phyloP scores from a whole-genome alignment of 2,113 vertebrate genomes.

The Lutjanus erythropterus region DNA sequence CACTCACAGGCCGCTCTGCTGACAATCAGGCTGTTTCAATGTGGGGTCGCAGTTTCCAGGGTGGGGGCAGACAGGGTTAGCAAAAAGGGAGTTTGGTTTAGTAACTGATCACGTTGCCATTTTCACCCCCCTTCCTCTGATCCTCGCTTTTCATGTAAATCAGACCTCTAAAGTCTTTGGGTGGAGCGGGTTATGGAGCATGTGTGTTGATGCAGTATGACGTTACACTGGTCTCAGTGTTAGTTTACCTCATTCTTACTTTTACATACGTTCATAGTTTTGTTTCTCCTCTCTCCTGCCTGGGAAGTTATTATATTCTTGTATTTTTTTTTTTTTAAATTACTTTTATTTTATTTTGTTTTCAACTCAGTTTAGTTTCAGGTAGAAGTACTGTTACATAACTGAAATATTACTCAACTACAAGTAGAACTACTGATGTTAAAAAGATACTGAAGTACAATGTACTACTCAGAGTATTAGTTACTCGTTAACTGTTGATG shows the following conservation, averaged over 20 bases:
- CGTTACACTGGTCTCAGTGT: constrained; percentile 40
- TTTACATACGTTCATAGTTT: not conserved
- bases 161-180: constrained; percentile 33
- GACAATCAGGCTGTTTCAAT: constrained; percentile 75
- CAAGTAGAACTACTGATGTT: too few species aligned
- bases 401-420: too few species aligned
- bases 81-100: constrained; percentile 55
- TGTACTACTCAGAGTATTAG: too few species aligned
- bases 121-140: constrained; percentile 43
- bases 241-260: constrained; percentile 28
- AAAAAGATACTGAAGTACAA: too few species aligned
- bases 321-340: too few species aligned
- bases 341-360: too few species aligned
- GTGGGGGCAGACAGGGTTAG: constrained; percentile 50
- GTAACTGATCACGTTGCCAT: constrained; percentile 54
- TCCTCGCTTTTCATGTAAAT: constrained; percentile 57
- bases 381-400: too few species aligned
- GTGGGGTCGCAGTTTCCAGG: constrained; percentile 50
- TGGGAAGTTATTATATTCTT: too few species aligned
- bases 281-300: constrained; percentile 25
- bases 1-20: constrained; percentile 57
- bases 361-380: too few species aligned
- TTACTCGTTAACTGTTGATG: too few species aligned
- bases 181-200: constrained; percentile 29
- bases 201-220: constrained; percentile 27